A percentile compares a stretch with the other conserved stretches of the same genome.
phyloP scores from a whole-genome alignment of 2,888 invertebrate species.

The Polyploca ridens region DNA sequence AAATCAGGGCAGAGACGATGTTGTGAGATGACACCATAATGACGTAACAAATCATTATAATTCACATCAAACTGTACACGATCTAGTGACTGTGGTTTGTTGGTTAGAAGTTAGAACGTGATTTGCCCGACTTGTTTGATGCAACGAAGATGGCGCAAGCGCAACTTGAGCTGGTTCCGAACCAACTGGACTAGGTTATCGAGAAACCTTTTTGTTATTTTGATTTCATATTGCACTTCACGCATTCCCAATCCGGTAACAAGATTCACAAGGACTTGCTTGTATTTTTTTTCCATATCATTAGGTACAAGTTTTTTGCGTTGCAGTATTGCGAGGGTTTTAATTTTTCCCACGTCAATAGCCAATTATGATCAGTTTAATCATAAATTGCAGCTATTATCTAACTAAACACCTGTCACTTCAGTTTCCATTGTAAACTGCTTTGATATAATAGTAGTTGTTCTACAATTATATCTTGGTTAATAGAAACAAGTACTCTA shows the following conservation, averaged over 20 bases:
- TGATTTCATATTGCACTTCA: neutral
- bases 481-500: neutral
- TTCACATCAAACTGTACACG: conserved; percentile 26
- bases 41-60: neutral
- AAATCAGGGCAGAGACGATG: neutral
- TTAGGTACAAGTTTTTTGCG: neutral
- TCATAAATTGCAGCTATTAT: neutral
- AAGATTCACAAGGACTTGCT: neutral
- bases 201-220: conserved; percentile 9
- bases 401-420: neutral
- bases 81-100: conserved; percentile 39
- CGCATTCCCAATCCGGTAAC: neutral
- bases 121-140: conserved; percentile 36
- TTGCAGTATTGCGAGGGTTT: neutral
- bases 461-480: neutral
- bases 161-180: conserved; percentile 11
- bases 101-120: conserved; percentile 35
- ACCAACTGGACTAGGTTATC: conserved; percentile 8
- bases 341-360: neutral
- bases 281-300: neutral
- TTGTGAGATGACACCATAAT: neutral
- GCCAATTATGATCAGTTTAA: neutral
- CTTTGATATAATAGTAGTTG: neutral
- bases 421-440: neutral
- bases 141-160: conserved; percentile 39